Conservation (phyloP, 1,140 invertebrate genomes). For the Lordiphosa clarofinis region DNA sequence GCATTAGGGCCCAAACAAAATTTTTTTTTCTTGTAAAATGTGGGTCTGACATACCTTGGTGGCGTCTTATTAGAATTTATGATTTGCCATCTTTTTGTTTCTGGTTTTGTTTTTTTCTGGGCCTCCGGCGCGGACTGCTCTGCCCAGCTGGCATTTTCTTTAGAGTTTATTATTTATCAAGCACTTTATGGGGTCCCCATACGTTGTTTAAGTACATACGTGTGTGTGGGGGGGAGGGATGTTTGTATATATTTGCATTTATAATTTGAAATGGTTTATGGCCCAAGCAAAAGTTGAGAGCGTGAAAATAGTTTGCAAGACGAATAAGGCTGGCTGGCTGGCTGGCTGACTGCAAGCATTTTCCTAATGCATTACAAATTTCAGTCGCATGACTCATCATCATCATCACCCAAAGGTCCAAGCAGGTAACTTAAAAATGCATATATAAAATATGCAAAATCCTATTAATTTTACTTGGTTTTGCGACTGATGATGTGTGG, state of each 20-base stretch:
- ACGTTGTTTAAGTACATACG: background rate
- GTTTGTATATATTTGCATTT: conserved; percentile 49
- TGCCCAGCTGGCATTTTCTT: conserved; percentile 45
- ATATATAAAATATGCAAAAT: conserved; percentile 31
- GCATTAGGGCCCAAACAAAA: conserved; percentile 33
- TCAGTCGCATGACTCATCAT: conserved; percentile 40
- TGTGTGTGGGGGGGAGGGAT: background rate
- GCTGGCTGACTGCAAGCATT: conserved; percentile 26
- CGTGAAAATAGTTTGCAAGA: conserved; percentile 47
- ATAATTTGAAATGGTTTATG: conserved; percentile 51
- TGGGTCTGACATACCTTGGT: conserved; percentile 31
- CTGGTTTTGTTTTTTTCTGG: conserved; percentile 1
- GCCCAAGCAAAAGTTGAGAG: conserved; percentile 11
- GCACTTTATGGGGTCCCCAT: conserved; percentile 40
- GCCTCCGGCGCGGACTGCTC: conserved; percentile 20
- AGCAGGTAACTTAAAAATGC: conserved; percentile 8
- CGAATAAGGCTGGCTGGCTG: conserved; percentile 10
- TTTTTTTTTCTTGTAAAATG: conserved; percentile 21
- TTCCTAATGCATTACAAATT: conserved; percentile 35
- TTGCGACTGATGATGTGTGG: conserved; percentile 2
- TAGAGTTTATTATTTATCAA: conserved; percentile 46
- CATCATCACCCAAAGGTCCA: conserved; percentile 1
- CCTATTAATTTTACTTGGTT: conserved; percentile 34
- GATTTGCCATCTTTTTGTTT: conserved; percentile 40
- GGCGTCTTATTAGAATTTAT: conserved; percentile 52